Percentiles rank a stretch among this genome's conserved stretches.
phyloP scores from a whole-genome alignment of 2,888 invertebrate species.

The Drosophila histrio region DNA sequence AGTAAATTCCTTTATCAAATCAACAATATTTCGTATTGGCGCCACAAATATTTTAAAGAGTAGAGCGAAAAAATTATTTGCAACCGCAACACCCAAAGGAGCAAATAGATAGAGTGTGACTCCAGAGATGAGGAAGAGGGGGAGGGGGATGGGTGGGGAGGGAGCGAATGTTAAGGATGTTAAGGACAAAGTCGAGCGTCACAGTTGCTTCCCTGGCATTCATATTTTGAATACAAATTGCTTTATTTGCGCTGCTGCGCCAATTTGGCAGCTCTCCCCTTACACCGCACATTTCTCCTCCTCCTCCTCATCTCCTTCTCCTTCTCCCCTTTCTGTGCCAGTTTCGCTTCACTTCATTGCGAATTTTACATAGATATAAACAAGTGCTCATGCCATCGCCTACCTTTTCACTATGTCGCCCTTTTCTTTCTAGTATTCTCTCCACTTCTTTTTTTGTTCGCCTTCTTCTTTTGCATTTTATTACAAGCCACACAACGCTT shows the following conservation, averaged over 20 bases:
- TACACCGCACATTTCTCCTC: not conserved
- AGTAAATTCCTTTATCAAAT: not conserved
- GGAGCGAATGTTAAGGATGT: constrained; percentile 12
- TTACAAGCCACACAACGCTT: constrained; percentile 60
- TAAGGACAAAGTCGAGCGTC: constrained; percentile 52
- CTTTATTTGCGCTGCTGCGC: constrained; percentile 81
- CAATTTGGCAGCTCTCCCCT: constrained; percentile 55
- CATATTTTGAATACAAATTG: constrained; percentile 84
- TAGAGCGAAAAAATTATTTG: constrained; percentile 41
- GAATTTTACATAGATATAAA: constrained; percentile 77
- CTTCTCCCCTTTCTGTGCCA: constrained; percentile 36
- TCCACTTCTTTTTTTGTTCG: constrained; percentile 8
- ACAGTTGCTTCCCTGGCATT: constrained; percentile 76
- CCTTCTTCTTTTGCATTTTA: constrained; percentile 66
- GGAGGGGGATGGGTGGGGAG: constrained; percentile 1
- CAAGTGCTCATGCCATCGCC: constrained; percentile 68
- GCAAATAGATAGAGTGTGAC: not conserved
- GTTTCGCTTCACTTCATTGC: constrained; percentile 61
- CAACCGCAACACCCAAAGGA: constrained; percentile 45
- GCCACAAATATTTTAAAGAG: constrained; percentile 52
- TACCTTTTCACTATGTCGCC: constrained; percentile 60
- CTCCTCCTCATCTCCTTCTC: not conserved
- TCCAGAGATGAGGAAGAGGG: not conserved
- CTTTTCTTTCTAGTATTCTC: constrained; percentile 16
- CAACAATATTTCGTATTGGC: constrained; percentile 44